Base-by-base conservation (phyloP, 2,888 invertebrate species). In the Ophion obscuratus region DNA sequence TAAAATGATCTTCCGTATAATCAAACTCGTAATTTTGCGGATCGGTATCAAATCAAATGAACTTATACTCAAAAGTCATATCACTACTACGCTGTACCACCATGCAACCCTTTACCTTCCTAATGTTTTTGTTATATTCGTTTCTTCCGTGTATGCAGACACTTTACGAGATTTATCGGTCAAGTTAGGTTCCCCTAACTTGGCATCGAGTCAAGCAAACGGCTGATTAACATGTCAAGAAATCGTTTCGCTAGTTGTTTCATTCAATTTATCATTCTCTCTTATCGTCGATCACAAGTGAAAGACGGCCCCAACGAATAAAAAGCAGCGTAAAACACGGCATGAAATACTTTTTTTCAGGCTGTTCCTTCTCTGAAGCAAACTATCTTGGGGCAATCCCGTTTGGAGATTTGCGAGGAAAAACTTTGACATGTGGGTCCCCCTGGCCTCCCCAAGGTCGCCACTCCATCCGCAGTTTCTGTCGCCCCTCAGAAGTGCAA, bases 341-440 rank as follows among this genome's bases (percentile, higher is more conserved):
- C 27, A 57, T 36, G 9, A 36, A 20, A 53, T 79, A 27, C 40
- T 40, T 68, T 68, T 59, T 68, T 36, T 40, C 36, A 14, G 2
- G 40, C 1, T 44, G 68, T 31, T 68, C 64, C 68, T 62, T 77
- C 40, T 17, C 57, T 47, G 61, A 73, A 14, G 20, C 24, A 71
- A 77, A 82, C 62, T 79, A 79, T 68, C 57, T 75, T 11, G 31
- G 66, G 27, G 70, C 84, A 80, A 84, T 84, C 76, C 76, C 80
- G 80, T 80, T 80, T 59, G 64, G 75, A 79, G 79, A 84, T 84
- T 84, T 80, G 80, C 75, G 80, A 80, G 17, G 20, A 73, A 80
- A 80, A 84, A 80, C 67, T 84, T 80, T 76, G 80, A 84, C 80
- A 74, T 80, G 20, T 70, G 62, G 61, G 57, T 70, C 74, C 74